phyloP scores from a whole-genome alignment of 2,113 vertebrate species.

The Gracilinanus agilis region DNA sequence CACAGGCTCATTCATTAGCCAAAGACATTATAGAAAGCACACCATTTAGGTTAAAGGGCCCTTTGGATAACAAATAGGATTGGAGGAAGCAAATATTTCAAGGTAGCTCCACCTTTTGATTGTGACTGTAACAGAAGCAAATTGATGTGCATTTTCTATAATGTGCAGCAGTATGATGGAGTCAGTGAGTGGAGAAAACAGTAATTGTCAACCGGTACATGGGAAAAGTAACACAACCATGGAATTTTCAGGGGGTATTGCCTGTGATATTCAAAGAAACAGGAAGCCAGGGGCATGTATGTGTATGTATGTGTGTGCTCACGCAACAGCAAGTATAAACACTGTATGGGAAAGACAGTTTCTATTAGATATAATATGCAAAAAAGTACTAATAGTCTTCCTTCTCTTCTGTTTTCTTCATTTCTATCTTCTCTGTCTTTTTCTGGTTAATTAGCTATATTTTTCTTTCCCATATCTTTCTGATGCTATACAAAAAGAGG shows the following conservation, averaged over 20 bases:
- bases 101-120: conserved; percentile 85
- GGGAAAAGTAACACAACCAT: conserved; percentile 62
- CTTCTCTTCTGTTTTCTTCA: not conserved
- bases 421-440: not conserved
- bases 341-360: not conserved
- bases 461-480: not conserved
- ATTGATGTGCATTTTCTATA: conserved; percentile 79
- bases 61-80: conserved; percentile 88
- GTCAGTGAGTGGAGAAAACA: conserved; percentile 61
- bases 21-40: conserved; percentile 88
- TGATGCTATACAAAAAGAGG: not conserved
- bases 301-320: not conserved
- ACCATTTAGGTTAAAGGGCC: conserved; percentile 89
- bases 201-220: conserved; percentile 77
- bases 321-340: not conserved
- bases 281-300: conserved; percentile 22
- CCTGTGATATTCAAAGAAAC: conserved; percentile 68
- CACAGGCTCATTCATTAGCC: conserved; percentile 86
- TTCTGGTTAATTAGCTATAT: not conserved
- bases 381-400: not conserved
- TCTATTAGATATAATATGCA: not conserved
- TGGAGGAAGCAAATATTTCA: conserved; percentile 86
- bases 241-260: conserved; percentile 58
- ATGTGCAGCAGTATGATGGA: conserved; percentile 79
- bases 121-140: conserved; percentile 84